Base-by-base conservation (phyloP, 2,113 vertebrate species). In the Spermophilus dauricus region DNA sequence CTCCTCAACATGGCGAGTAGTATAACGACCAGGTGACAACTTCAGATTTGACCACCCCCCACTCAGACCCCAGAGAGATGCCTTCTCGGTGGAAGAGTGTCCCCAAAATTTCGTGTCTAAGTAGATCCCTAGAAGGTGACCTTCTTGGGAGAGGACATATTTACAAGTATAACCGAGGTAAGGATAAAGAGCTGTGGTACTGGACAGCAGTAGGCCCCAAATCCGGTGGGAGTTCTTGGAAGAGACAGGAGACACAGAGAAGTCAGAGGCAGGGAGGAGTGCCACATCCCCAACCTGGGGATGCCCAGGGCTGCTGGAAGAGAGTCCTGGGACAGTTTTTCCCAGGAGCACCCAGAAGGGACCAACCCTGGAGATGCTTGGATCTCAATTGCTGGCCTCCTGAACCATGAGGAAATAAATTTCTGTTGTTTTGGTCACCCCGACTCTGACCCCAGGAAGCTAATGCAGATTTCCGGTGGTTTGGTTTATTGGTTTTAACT, bases 11-110 rank as follows among this genome's bases (percentile, higher is more conserved):
- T 37, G 48, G 32, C 30, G 16, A 7, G 8, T 37, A 1, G 30
- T 2, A 0, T n/a, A 2, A 4, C 5, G 11, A 18, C 45, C 22
- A 45, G 30, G 17, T 6, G 3, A 13, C 2, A 32, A 16, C 42
- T 30, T n/a, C 75, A 39, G 28, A 5, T 2, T 8, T 3, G 0
- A 39, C 28, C 58, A 20, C 18, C 75, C 2, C 48, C 28, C 8
- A 4, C 45, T 30, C 30, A 24, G 69, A 70, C 61, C 65, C 28
- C 22, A 48, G 56, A 51, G 5, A 4, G 12, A 28, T 45, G 48
- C 39, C 58, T 17, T 24, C 48, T 37, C 63, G 8, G 10, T 8
- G 61, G 32, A 63, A 37, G 7, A 12, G 4, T 1, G 8, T n/a
- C 4, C 8, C 2, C 22, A 18, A 5, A 16, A 32, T 26, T 72